phyloP scores from a whole-genome alignment of 1,140 invertebrate species.

The Dendrolimus kikuchii region DNA sequence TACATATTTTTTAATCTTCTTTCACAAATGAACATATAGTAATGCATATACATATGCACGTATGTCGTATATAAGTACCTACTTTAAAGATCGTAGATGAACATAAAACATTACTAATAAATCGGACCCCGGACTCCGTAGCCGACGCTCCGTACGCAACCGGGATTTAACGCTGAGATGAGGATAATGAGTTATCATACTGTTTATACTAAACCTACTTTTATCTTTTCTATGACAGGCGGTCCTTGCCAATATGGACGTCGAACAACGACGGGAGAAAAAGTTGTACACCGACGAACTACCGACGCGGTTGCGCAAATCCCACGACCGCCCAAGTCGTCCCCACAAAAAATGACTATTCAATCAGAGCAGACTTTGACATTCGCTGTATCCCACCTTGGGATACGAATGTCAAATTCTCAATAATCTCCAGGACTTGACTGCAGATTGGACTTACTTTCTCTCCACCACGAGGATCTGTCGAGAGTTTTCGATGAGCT shows the following conservation, averaged over 20 bases:
- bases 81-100: too few relatives aligned
- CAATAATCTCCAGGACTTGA: conserved; percentile 1
- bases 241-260: conserved; percentile 26
- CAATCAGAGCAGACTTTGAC: conserved; percentile 3
- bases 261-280: conserved; percentile 32
- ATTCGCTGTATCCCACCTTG: conserved; percentile 1
- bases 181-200: background rate
- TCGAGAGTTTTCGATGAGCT: conserved; percentile 5
- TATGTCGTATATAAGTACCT: too few relatives aligned
- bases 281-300: conserved; percentile 39
- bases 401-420: too few relatives aligned
- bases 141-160: too few relatives aligned
- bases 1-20: too few relatives aligned
- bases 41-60: too few relatives aligned
- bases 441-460: conserved; percentile 2
- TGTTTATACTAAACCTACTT: background rate
- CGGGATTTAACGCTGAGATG: too few relatives aligned
- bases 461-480: conserved; percentile 7
- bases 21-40: too few relatives aligned
- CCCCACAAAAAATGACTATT: conserved; percentile 29
- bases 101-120: too few relatives aligned
- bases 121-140: too few relatives aligned
- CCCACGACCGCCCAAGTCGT: conserved; percentile 25
- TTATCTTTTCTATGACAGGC: conserved; percentile 22
- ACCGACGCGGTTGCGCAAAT: conserved; percentile 39